Conservation (phyloP, 2,888 invertebrate species). For the Drosophila ochracea region DNA sequence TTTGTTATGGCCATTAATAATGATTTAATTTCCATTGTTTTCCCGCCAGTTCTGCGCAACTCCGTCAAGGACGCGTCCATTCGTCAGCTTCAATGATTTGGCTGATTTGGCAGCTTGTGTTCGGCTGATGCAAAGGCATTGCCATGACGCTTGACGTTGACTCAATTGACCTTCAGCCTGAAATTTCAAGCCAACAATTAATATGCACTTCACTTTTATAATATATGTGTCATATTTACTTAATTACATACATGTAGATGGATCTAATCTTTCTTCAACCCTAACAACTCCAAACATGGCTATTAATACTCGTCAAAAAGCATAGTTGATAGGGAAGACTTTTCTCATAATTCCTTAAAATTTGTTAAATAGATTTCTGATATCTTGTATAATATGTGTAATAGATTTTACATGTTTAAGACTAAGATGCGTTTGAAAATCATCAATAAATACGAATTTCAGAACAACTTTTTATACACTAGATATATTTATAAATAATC, state of each 20-base stretch:
- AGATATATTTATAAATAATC: not conserved
- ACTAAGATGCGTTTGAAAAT: too few relatives aligned
- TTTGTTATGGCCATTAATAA: constrained; percentile 65
- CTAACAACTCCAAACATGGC: not conserved
- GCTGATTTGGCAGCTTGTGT: constrained; percentile 43
- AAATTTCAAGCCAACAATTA: constrained; percentile 8
- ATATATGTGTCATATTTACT: constrained; percentile 28
- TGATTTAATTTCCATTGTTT: constrained; percentile 77
- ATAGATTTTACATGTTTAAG: not conserved
- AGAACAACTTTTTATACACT: too few relatives aligned
- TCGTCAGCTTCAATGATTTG: constrained; percentile 55
- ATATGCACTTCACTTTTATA: constrained; percentile 14
- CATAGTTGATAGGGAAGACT: not conserved
- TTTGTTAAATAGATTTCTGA: not conserved
- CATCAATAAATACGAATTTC: not conserved
- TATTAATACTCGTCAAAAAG: not conserved
- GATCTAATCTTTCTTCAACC: not conserved
- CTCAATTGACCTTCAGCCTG: constrained; percentile 47
- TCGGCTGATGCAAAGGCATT: constrained; percentile 3
- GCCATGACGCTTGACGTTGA: constrained; percentile 31
- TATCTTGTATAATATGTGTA: not conserved
- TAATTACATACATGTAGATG: not conserved
- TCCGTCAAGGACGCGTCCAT: constrained; percentile 62
- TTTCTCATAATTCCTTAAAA: not conserved
- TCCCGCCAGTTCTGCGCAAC: constrained; percentile 50